Base-by-base conservation (phyloP, 2,113 vertebrate species). In the Malurus elegans region DNA sequence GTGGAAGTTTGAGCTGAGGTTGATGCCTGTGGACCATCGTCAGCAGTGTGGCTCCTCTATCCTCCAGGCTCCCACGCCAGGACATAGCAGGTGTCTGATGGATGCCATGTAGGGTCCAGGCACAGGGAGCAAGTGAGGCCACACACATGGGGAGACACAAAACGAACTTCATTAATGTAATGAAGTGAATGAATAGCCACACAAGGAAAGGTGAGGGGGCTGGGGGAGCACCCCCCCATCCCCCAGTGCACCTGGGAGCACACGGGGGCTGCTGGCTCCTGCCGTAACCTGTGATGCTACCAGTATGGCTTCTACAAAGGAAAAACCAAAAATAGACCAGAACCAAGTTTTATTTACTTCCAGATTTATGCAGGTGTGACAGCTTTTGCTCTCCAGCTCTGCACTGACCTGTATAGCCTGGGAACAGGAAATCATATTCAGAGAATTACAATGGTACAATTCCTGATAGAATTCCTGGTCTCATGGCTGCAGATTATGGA, bases 331-430 rank as follows among this genome's bases (percentile, higher is more conserved):
- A 84, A 70, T 54, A 78, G 86, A 48, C 18, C 54, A 70, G 76
- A 79, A 66, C 12, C 75, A 79, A 61, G 64, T 57, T 79, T 74
- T 84, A 26, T 67, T 83, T 61, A 21, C 36, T 26, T 13, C 73
- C 88, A 65, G 76, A 42, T 78, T 80, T 75, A 47, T 18, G 69
- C 75, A 90, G 86, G 92, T 58, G 74, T 45, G 62, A 92, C 93
- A 91, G 94, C 31, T 72, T 88, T 76, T 91, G 86, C 84, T 95
- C 95, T 70, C 71, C 90, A 94, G 81, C 97, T 92, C 95, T 42
- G 89, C 93, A 79, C 67, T 83, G 96, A 90, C 90, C 78, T 72
- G 69, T 79, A 72, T 38, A 65, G 78, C 92, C 71, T 54, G 83
- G 90, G 91, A 96, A 90, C 72, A 62, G 8, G 88, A 90, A 91